Conservation (phyloP, 2,113 vertebrate genomes). For the Budorcas taxicolor region DNA sequence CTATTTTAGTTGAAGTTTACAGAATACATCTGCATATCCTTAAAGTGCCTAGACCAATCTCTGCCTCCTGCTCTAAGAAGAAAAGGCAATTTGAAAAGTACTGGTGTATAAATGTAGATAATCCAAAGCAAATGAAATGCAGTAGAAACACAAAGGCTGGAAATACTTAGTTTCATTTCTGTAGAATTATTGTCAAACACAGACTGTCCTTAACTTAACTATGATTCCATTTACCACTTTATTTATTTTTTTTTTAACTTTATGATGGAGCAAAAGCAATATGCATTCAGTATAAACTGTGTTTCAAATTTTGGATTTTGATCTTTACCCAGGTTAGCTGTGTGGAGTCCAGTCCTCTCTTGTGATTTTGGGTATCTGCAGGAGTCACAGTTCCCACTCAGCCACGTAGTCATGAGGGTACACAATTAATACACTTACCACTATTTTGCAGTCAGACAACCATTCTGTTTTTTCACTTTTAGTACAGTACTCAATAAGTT, state of each 20-base stretch:
- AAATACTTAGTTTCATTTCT: neutral
- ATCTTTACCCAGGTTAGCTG: neutral
- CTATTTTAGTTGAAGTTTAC: neutral
- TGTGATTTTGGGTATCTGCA: neutral
- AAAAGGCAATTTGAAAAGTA: neutral
- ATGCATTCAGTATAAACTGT: neutral
- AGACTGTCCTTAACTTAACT: neutral
- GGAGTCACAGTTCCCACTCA: neutral
- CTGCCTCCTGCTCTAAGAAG: neutral
- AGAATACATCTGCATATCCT: neutral
- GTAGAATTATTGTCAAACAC: neutral
- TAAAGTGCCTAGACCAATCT: neutral
- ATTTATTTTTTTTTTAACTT: neutral
- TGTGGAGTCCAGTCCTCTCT: neutral
- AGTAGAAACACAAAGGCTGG: neutral
- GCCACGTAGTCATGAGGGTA: fast-evolving
- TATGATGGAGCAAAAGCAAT: neutral
- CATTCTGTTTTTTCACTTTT: neutral
- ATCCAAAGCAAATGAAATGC: neutral
- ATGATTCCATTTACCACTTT: neutral
- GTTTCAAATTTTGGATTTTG: neutral
- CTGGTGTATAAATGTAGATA: neutral
- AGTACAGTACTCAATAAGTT: neutral
- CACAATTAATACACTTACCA: neutral
- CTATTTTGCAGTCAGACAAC: neutral